Evolutionary conservation across 2,797 vertebrate species (phyloP), one percentile per base, ranked within the genome.

Genomic region (Acropternis orthonyx): DNA sequence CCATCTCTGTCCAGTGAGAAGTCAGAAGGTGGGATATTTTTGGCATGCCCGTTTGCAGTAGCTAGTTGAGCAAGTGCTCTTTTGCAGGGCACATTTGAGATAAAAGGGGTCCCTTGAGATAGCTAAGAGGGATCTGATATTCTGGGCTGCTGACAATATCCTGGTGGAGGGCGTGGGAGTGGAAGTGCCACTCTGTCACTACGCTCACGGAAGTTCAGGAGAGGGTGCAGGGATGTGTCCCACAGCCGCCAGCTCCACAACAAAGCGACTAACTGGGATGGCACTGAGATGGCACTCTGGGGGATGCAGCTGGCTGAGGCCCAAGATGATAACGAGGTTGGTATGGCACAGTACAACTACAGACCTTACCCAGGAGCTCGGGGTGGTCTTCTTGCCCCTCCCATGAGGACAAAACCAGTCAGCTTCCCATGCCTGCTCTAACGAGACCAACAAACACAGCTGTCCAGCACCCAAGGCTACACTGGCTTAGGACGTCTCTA

Each of bases 161-260:
- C 98, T 99, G 99, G 98, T 98, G 99, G 98, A 99, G 99, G 99
- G 98, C 98, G 88, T 99, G 99, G 99, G 99, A 99, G 96, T 99
- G 99, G 98, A 99, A 98, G 96, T 99, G 99, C 91, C 99, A 99
- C 97, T 98, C 99, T 15, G 98, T 98, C 32, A 98, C 99, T 81
- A 99, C 98, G 98, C 98, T 99, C 81, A 98, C 99, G 1, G 99
- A 99, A 96, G 98, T 98, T 55, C 98, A 99, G 94, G 99, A 99
- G 97, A 97, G 99, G 92, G 99, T 99, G 96, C 99, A 99, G 98
- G 98, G 99, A 91, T 2, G 92, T 14, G 13, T 30, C 44, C 30
- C 2, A 6, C 16, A 24, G 66, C 62, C 24, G 37, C 39, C 22
- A 24, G 48, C 71, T 58, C 49, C 75, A 28, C 51, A 41, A 22